These are phyloP conservation scores for Coptodon rendalli DNA, from an alignment of 2,113 vertebrate species.

Conservation along the genomic window DNA sequence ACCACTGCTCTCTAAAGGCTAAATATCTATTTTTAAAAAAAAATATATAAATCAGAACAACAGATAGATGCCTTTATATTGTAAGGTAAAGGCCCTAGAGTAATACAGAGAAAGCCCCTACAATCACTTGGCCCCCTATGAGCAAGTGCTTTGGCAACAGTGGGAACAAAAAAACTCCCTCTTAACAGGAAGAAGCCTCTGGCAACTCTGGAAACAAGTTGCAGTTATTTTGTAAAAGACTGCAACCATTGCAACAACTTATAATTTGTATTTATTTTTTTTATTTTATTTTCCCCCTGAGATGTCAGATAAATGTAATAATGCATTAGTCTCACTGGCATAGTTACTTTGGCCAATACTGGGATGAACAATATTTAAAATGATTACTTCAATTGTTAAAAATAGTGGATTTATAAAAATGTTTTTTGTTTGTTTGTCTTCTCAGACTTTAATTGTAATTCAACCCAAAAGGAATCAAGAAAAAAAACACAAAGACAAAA, in stretches of 20 bases:
- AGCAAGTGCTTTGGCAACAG: neutral
- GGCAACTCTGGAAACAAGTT: neutral
- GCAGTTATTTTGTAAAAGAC: neutral
- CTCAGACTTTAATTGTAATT: neutral
- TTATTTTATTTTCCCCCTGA: neutral
- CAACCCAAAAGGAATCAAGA: neutral
- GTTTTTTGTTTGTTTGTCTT: neutral
- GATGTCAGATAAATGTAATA: neutral
- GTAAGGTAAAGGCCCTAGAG: neutral
- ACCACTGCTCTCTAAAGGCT: neutral
- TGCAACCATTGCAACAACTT: accelerated
- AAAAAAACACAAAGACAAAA: neutral
- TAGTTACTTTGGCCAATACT: neutral
- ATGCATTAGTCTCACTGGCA: neutral
- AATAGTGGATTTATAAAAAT: neutral
- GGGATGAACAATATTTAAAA: neutral
- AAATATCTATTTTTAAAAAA: neutral
- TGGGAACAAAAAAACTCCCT: accelerated
- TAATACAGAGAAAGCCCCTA: neutral
- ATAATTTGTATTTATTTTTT: neutral
- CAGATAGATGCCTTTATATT: neutral
- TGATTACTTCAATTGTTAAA: neutral
- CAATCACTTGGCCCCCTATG: neutral
- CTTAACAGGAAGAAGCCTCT: neutral
- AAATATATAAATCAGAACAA: neutral